phyloP scores from a whole-genome alignment of 2,113 vertebrate genomes.

The Rhombomys opimus region DNA sequence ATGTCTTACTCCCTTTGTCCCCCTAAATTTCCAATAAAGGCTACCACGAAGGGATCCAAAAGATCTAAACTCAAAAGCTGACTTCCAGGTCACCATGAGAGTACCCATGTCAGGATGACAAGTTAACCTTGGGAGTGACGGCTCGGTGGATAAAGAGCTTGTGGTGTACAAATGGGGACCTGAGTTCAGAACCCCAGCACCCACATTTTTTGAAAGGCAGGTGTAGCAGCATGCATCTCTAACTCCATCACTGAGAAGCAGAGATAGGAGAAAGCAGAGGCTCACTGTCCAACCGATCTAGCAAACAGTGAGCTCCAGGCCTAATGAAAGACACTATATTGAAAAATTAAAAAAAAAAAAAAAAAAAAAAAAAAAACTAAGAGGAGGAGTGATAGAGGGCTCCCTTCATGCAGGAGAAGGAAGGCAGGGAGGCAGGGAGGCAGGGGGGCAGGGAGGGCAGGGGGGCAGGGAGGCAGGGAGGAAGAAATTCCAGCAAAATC shows the following conservation, averaged over 20 bases:
- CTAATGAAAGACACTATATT: neutral
- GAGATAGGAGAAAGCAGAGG: neutral
- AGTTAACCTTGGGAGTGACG: neutral
- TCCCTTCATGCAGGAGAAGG: neutral
- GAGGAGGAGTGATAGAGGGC: neutral
- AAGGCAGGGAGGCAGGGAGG: too few species aligned
- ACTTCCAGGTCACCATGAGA: neutral
- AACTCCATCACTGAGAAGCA: neutral
- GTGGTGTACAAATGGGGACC: neutral
- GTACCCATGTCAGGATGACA: neutral
- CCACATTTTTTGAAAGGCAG: neutral
- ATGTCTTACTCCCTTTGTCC: neutral
- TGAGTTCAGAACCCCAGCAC: neutral
- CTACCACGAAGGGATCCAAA: neutral
- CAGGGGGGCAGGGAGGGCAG: neutral
- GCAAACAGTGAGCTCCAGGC: neutral
- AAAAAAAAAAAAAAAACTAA: too few species aligned
- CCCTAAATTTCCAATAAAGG: neutral
- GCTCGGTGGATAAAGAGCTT: neutral
- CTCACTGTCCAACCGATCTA: neutral
- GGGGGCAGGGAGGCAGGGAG: too few species aligned
- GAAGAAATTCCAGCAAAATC: neutral
- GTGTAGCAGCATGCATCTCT: neutral
- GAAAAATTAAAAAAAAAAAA: neutral
- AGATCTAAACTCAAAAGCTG: slow-evolving; percentile 4